Base-by-base conservation (phyloP, 2,888 invertebrate species). In the Caenorhabditis sp. region DNA sequence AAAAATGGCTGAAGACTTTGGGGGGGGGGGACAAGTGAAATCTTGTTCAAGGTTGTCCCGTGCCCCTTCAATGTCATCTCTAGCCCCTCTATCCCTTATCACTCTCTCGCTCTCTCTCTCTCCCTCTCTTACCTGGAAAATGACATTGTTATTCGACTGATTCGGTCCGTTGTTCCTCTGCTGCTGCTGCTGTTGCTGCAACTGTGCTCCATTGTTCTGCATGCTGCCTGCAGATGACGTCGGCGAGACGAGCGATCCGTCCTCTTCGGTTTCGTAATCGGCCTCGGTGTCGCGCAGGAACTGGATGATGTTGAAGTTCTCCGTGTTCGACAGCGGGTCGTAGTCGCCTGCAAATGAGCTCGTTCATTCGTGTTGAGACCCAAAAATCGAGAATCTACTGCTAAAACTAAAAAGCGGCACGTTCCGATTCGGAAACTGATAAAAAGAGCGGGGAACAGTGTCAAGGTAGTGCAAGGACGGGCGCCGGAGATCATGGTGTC, bases 301-400 rank as follows among this genome's bases (percentile, higher is more conserved):
- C 37, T 81, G 81, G 40, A 81, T 81, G 20, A 81, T 67, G 53
- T 74, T 80, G 58, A 80, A 80, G 62, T 80, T 61, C n/a, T 72
- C 80, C 22, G 72, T 47, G 53, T 72, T 80, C 35, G 67, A 47
- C 13, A 67, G 47, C 9, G 40, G 44, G 55, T 77, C 77, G 56
- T 35, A 77, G 50, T 77, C 77, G 56, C 20, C 77, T 68, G 47
- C 3, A 76, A 76, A 13, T 40, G 9, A 6, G 4, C 32, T 40
- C n/a, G 37, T 26, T 37, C 37, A n/a, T n/a, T n/a, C n/a, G n/a
- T 44, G 58, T 58, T 32, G 32, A 32, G 32, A 32, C 4, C 32
- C n/a, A n/a, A n/a, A n/a, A n/a, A n/a, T n/a, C n/a, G n/a, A n/a
- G n/a, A 32, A 32, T 32, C 32, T 32, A n/a, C n/a, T n/a, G n/a